Evolutionary conservation across 92 coral and sea anemone genomes (phyloP).

Genomic region (Parazoanthus darwini): DNA sequence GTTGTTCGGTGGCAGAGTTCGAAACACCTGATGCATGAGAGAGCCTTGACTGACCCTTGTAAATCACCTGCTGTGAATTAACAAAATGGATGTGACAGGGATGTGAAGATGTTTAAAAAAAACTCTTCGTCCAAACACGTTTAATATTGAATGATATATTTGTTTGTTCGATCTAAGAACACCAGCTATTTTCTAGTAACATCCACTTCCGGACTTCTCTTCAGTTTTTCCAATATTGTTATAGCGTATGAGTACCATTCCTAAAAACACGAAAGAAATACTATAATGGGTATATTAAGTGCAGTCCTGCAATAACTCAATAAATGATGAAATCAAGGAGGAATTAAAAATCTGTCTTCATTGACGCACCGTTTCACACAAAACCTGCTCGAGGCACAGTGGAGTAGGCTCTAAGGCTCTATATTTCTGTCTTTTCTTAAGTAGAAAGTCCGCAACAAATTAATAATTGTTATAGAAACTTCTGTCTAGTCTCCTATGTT

Average conservation of each 20-base stretch:
- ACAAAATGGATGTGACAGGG: too few species aligned
- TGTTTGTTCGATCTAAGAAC: background rate
- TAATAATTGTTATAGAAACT: too few species aligned
- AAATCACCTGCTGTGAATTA: slow-evolving; percentile 5
- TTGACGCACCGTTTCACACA: too few species aligned
- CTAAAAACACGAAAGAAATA: background rate
- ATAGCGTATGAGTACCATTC: too few species aligned
- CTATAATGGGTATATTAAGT: background rate
- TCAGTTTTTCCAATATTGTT: background rate
- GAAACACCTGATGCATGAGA: background rate
- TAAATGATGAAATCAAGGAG: too few species aligned
- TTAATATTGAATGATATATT: background rate
- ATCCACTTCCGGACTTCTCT: background rate
- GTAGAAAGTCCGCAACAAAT: too few species aligned
- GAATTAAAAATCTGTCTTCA: too few species aligned
- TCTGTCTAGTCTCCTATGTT: too few species aligned
- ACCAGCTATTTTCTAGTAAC: background rate
- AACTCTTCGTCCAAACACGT: background rate
- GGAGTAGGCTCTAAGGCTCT: too few species aligned
- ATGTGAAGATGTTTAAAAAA: background rate
- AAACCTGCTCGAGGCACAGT: too few species aligned
- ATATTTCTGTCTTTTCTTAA: too few species aligned
- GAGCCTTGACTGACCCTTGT: background rate
- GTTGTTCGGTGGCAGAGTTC: background rate
- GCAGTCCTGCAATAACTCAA: background rate